A percentile compares a stretch with the other conserved stretches of the same genome.
phyloP scores from a whole-genome alignment of 2,113 vertebrate species.

The Paradoxurus hermaphroditus region DNA sequence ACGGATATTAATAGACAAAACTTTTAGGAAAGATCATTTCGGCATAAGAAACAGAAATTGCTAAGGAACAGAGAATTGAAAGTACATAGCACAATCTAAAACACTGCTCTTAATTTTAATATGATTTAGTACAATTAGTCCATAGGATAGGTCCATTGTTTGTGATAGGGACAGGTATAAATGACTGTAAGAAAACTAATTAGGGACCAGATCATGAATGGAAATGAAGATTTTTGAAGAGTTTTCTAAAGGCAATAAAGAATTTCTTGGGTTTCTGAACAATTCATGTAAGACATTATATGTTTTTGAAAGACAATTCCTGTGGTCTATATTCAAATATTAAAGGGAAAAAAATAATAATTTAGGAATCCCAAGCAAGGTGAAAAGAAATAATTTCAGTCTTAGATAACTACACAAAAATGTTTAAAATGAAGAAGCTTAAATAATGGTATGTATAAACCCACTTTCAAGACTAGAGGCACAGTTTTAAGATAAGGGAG shows the following conservation, averaged over 20 bases:
- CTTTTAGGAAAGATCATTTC: slow-evolving; percentile 8
- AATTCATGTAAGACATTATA: background rate
- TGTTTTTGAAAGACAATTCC: background rate
- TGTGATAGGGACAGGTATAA: background rate
- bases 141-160: background rate
- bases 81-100: background rate
- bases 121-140: background rate
- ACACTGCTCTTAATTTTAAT: background rate
- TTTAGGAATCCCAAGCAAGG: background rate
- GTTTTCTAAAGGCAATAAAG: background rate
- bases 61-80: background rate
- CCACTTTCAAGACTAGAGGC: background rate
- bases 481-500: background rate
- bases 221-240: background rate
- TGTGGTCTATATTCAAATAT: background rate
- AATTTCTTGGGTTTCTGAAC: background rate
- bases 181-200: background rate
- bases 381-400: background rate
- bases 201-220: background rate
- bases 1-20: background rate
- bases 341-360: background rate
- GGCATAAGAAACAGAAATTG: background rate
- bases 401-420: background rate
- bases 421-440: background rate
- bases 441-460: background rate